Conservation (phyloP, 2,797 vertebrate genomes). For the Ctenopoma multispine region DNA sequence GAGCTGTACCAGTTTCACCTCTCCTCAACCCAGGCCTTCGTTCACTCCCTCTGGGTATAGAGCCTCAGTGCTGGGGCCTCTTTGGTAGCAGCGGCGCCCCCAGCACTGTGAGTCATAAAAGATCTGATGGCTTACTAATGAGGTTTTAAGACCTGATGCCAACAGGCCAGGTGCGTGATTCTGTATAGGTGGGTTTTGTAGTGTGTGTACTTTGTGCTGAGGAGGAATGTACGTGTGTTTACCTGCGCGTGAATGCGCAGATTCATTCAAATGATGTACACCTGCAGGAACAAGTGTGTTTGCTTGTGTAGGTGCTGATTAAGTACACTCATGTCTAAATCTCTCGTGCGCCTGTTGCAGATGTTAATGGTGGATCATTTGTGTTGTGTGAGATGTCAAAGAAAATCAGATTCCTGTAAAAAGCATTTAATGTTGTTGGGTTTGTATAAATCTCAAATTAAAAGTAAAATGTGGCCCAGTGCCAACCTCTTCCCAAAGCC, state of each 20-base stretch:
- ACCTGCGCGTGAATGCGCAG: conserved; percentile 17
- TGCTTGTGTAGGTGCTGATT: conserved; percentile 48
- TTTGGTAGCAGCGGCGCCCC: conserved; percentile 51
- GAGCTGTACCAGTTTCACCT: conserved; percentile 39
- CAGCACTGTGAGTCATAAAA: conserved; percentile 63
- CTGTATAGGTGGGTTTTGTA: conserved; percentile 48
- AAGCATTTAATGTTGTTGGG: conserved; percentile 1
- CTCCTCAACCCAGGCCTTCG: conserved; percentile 23
- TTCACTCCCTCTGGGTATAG: conserved; percentile 36
- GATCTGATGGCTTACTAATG: conserved; percentile 70
- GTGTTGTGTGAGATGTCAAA: conserved; percentile 21
- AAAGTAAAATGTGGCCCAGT: not conserved
- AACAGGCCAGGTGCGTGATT: conserved; percentile 71
- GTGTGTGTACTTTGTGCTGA: conserved; percentile 41
- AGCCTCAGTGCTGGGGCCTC: conserved; percentile 52
- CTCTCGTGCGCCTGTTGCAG: conserved; percentile 16
- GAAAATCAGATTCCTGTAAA: conserved; percentile 25
- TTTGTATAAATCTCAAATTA: conserved; percentile 33
- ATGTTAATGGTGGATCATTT: conserved; percentile 21
- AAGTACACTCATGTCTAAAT: conserved; percentile 44
- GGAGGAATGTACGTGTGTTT: conserved; percentile 51
- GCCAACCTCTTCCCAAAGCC: not conserved
- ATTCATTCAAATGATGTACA: conserved; percentile 51
- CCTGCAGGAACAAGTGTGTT: conserved; percentile 65
- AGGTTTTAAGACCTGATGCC: conserved; percentile 70